phyloP scores from a whole-genome alignment of 2,113 vertebrate species.

The Neofelis nebulosa region DNA sequence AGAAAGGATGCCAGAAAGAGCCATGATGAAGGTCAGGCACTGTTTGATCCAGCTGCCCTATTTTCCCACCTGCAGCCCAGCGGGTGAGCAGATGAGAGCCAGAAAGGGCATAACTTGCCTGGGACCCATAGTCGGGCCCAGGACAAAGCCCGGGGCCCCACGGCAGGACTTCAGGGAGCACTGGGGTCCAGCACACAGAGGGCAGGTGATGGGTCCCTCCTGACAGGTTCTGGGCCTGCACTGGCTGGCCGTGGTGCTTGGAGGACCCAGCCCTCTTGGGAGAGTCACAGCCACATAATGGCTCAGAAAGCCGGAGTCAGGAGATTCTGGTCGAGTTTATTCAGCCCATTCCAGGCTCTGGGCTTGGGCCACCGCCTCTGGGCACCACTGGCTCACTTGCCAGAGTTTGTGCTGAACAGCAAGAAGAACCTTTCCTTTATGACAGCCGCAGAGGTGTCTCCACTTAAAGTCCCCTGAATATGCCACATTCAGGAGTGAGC shows the following conservation, averaged over 20 bases:
- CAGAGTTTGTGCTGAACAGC: background rate
- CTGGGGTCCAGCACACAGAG: background rate
- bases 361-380: background rate
- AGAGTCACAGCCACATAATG: slow-evolving; percentile 34
- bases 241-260: background rate
- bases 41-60: background rate
- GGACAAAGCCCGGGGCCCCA: background rate
- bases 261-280: slow-evolving; percentile 16
- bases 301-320: slow-evolving; percentile 56
- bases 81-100: background rate
- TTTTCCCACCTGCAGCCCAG: background rate
- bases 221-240: background rate
- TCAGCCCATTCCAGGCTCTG: background rate
- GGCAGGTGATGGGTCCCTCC: background rate
- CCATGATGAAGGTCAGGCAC: background rate
- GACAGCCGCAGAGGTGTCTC: background rate
- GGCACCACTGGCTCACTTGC: background rate
- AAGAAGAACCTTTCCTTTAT: background rate
- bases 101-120: background rate
- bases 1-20: background rate
- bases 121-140: background rate
- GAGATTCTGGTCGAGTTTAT: slow-evolving; percentile 11
- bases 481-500: background rate
- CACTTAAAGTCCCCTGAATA: background rate
- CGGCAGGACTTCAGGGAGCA: background rate